Evolutionary conservation across 2,888 invertebrate species (phyloP).

Genomic region (Bombylius major): DNA sequence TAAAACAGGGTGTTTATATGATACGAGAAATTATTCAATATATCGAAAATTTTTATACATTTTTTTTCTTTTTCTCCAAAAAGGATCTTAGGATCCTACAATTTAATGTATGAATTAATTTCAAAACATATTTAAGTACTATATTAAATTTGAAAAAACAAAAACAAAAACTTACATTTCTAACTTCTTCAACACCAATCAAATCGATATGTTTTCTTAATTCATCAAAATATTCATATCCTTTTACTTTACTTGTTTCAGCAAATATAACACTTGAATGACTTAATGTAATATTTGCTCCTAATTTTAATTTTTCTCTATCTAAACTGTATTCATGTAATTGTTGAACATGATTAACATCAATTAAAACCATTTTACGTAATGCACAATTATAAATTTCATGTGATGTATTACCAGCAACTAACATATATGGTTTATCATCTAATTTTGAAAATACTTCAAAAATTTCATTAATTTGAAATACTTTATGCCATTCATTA

Average conservation of each 20-base stretch:
- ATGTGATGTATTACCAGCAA: constrained; percentile 58
- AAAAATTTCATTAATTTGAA: not conserved
- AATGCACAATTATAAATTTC: constrained; percentile 36
- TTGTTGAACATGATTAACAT: constrained; percentile 44
- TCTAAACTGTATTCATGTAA: constrained; percentile 35
- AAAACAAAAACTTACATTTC: constrained; percentile 46
- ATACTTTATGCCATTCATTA: constrained; percentile 41
- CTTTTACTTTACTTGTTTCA: constrained; percentile 25
- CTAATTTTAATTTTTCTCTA: constrained; percentile 40
- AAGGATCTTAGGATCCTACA: too few species aligned
- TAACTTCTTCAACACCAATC: constrained; percentile 58
- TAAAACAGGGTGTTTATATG: too few species aligned
- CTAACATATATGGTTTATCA: constrained; percentile 38
- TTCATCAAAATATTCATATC: constrained; percentile 47
- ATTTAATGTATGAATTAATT: too few species aligned
- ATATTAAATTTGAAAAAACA: too few species aligned
- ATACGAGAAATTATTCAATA: too few species aligned
- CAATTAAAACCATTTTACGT: constrained; percentile 41
- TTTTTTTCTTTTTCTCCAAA: too few species aligned
- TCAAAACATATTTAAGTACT: too few species aligned
- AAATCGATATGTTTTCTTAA: constrained; percentile 54
- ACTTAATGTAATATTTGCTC: constrained; percentile 44
- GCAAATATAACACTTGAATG: constrained; percentile 10
- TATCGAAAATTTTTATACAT: too few species aligned
- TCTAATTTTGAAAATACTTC: not conserved